These are phyloP conservation scores for Molorchus minor DNA, from an alignment of 2,888 invertebrate genomes.

Conservation along the genomic window DNA sequence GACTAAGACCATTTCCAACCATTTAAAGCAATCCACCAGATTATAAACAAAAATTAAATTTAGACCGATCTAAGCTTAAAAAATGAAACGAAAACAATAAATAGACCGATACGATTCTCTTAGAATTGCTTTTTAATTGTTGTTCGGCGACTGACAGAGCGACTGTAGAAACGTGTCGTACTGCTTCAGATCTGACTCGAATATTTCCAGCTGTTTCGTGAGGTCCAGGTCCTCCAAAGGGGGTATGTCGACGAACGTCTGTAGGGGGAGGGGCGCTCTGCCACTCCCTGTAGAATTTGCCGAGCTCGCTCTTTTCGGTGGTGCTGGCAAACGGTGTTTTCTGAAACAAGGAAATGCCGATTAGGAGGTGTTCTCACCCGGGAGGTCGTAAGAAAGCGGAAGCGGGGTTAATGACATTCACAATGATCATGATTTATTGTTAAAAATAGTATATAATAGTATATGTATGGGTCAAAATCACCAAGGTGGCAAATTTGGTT, in stretches of 20 bases:
- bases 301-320: slow-evolving; percentile 77
- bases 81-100: slow-evolving; percentile 31
- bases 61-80: slow-evolving; percentile 27
- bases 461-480: too few relatives aligned
- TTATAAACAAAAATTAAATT: slow-evolving; percentile 13
- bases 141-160: slow-evolving; percentile 72
- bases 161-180: slow-evolving; percentile 81
- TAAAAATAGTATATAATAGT: background rate
- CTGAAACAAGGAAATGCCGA: slow-evolving; percentile 63
- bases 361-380: slow-evolving; percentile 3
- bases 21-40: background rate
- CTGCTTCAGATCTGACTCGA: slow-evolving; percentile 78
- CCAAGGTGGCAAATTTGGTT: too few relatives aligned
- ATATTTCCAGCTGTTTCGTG: slow-evolving; percentile 75
- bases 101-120: slow-evolving; percentile 17
- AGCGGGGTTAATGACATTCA: slow-evolving; percentile 27
- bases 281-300: slow-evolving; percentile 82
- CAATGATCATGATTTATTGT: slow-evolving; percentile 6
- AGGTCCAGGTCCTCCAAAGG: slow-evolving; percentile 67
- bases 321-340: slow-evolving; percentile 83
- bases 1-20: background rate
- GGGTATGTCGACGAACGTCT: slow-evolving; percentile 65
- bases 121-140: slow-evolving; percentile 48
- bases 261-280: slow-evolving; percentile 69
- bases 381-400: slow-evolving; percentile 6